Conservation (phyloP, 2,797 vertebrate genomes). For the Loriculus beryllinus region DNA sequence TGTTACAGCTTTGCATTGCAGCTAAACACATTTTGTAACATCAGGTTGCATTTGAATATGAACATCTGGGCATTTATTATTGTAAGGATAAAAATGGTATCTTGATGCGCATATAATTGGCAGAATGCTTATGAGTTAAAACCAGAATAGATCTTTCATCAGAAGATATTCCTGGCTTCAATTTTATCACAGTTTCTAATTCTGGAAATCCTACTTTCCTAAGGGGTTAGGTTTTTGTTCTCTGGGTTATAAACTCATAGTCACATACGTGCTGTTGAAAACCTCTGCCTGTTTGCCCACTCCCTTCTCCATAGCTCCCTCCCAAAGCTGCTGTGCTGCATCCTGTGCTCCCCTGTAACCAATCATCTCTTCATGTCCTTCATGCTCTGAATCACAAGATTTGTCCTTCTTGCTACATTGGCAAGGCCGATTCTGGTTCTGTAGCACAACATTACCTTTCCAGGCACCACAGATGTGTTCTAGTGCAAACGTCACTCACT, state of each 20-base stretch:
- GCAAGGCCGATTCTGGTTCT: background rate
- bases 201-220: background rate
- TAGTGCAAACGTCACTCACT: background rate
- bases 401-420: background rate
- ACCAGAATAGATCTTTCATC: background rate
- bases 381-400: background rate
- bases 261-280: background rate
- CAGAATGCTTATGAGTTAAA: background rate
- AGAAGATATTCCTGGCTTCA: background rate
- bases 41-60: background rate
- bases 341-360: background rate
- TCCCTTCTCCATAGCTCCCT: background rate
- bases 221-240: background rate
- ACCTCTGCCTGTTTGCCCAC: background rate
- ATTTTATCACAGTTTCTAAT: background rate
- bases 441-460: background rate
- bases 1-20: rapidly evolving
- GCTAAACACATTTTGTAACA: rapidly evolving
- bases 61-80: background rate
- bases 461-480: background rate
- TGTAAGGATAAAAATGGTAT: background rate
- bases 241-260: background rate
- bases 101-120: background rate
- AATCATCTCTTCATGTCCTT: background rate
- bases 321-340: background rate